Evolutionary conservation across 2,797 vertebrate genomes (phyloP), one percentile per base, ranked within the genome.

Genomic region (Octomys mimax): DNA sequence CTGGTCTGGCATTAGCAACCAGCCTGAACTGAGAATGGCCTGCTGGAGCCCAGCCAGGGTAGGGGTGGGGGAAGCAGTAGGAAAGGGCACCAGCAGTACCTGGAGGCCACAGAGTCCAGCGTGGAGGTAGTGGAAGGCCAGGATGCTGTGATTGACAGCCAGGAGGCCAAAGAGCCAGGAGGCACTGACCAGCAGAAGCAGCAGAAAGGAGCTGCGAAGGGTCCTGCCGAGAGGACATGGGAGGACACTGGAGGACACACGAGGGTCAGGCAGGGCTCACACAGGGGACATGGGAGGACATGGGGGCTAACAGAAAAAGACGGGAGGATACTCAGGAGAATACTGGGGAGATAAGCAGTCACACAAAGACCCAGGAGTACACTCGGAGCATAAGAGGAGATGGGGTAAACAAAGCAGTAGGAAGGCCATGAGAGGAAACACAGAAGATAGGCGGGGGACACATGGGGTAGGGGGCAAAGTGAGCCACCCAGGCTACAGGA

Each of bases 91-190:
- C 82, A 70, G 77, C 82, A 89, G 97, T 99, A 99, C 99, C 99
- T 99, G 99, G 96, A 99, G 98, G 42, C 99, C 98, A 98, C 99
- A 99, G 98, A 99, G 99, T 96, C 99, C 98, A 93, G 99, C 98
- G 87, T 99, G 99, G 98, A 99, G 99, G 99, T 99, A 99, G 99
- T 99, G 99, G 98, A 99, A 99, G 97, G 99, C 99, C 98, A 99
- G 98, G 98, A 99, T 98, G 98, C 99, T 99, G 99, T 99, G 99
- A 99, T 99, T 99, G 97, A 99, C 99, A 64, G 99, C 99, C 99
- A 99, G 99, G 95, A 99, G 99, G 94, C 99, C 99, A 98, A 99
- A 99, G 88, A 99, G 99, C 99, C 99, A 99, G 98, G 99, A 99
- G 98, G 99, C 99, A 89, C 99, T 99, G 98, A 99, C 99, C 96